Conservation (phyloP, 2,113 vertebrate genomes). For the Macrotis lagotis region DNA sequence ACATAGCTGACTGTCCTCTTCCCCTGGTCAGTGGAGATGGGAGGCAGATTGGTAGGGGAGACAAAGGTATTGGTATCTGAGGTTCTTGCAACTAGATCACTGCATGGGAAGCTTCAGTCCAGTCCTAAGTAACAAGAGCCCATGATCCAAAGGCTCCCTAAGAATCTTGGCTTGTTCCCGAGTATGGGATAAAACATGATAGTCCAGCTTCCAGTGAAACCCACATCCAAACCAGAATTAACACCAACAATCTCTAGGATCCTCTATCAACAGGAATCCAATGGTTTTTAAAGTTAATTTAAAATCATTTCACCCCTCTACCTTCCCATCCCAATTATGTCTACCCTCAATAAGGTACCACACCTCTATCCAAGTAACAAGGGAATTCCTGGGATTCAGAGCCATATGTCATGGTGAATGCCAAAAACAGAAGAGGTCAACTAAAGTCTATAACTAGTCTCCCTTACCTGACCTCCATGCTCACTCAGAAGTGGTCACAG, state of each 20-base stretch:
- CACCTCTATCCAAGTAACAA: conserved; percentile 4
- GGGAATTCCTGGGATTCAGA: conserved; percentile 20
- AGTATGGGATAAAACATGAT: not conserved
- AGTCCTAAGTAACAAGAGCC: conserved; percentile 53
- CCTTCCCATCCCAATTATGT: conserved; percentile 1
- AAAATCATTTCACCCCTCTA: conserved; percentile 19
- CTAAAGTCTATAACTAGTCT: not conserved
- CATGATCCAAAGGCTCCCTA: conserved; percentile 17
- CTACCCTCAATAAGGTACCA: not conserved
- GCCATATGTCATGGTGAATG: not conserved
- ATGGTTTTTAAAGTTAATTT: conserved; percentile 4
- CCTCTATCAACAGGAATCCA: conserved; percentile 14
- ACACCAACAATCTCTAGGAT: conserved; percentile 22
- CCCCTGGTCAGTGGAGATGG: not conserved
- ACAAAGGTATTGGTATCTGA: not conserved
- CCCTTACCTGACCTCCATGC: not conserved
- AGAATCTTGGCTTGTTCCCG: not conserved
- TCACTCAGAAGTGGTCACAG: not conserved
- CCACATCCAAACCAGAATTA: conserved; percentile 30
- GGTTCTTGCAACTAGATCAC: conserved; percentile 44
- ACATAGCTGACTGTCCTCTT: conserved; percentile 48
- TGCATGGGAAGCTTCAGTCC: conserved; percentile 45
- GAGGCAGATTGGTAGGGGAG: no score
- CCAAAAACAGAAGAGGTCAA: not conserved
- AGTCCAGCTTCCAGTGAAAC: not conserved